Base-by-base conservation (phyloP, 1,140 invertebrate genomes). In the Orchesella cincta region DNA sequence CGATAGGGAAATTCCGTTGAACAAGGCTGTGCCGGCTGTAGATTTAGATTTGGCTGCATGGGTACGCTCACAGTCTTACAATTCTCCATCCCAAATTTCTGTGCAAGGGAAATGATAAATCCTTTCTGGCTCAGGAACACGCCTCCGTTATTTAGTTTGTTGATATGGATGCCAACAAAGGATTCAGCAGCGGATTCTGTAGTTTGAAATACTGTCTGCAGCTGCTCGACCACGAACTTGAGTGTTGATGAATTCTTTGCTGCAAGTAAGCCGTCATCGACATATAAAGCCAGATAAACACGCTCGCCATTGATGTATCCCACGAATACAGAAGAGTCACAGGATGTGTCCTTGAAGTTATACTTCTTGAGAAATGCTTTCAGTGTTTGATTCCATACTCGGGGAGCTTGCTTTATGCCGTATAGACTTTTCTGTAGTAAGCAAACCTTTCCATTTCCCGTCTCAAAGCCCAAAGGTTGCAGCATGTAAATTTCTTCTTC, bases 181-280 rank as follows among this genome's bases (percentile, higher is more conserved):
- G 20, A 12, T 8, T 64, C 28, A 29, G 28, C 8, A 12, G 12
- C n/a, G 26, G 12, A 23, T 26, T 8, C 28, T 5, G 57, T 64
- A 12, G 23, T 64, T 64, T 64, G 57, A 64, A 64, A 12, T 23
- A 23, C 26, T 57, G 76, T 39, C 14, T 83, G 73, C 39, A 84
- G 83, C 26, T 62, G 26, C 14, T 82, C 29, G 1, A 83, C 34
- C 52, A 83, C 75, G 18, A 72, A 31, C 31, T 78, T 46, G 78
- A 79, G 57, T 67, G 77, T 83, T 28, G 83, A 81, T 46, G 79
- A 83, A 71, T n/a, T n/a, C n/a, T n/a, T n/a, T n/a, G n/a, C n/a
- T n/a, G 86, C 79, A 35, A 87, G 73, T 28, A n/a, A n/a, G n/a
- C 83, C 84, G 80, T 86, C 85, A 79, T 86, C 85, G 1, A 87